Evolutionary conservation across 2,888 invertebrate genomes (phyloP).

Genomic region (Ophioninae sp.): DNA sequence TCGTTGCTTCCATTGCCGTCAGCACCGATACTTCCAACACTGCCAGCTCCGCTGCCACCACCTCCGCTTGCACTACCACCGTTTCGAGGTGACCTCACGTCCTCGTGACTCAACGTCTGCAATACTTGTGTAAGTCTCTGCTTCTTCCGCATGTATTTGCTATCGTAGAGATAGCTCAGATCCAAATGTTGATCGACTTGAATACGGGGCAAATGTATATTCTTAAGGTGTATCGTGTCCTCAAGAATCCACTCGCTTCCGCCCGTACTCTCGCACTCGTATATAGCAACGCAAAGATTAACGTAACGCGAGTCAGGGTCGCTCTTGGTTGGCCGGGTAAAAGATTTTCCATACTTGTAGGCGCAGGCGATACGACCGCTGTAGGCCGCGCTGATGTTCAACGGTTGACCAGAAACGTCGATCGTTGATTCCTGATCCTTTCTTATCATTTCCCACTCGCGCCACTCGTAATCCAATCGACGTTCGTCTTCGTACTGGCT

Average conservation of each 20-base stretch:
- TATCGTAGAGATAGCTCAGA: constrained; percentile 91
- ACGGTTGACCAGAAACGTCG: constrained; percentile 90
- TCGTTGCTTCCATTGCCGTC: constrained; percentile 21
- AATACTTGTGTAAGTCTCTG: constrained; percentile 91
- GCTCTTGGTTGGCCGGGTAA: constrained; percentile 89
- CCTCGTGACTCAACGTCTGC: constrained; percentile 91
- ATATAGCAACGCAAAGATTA: constrained; percentile 96
- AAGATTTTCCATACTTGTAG: constrained; percentile 95
- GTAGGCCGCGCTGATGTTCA: constrained; percentile 98
- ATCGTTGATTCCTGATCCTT: constrained; percentile 86
- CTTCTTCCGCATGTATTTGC: constrained; percentile 90
- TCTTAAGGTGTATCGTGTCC: constrained; percentile 96
- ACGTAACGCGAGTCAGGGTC: constrained; percentile 92
- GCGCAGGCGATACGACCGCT: constrained; percentile 98
- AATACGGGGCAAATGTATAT: constrained; percentile 93
- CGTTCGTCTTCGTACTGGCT: constrained; percentile 55
- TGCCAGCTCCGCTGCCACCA: neutral
- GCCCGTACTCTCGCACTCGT: constrained; percentile 99
- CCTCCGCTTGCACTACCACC: neutral
- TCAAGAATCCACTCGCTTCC: constrained; percentile 97
- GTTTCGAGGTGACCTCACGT: constrained; percentile 83
- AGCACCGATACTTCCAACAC: neutral
- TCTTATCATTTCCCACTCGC: constrained; percentile 94
- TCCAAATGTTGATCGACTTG: constrained; percentile 92
- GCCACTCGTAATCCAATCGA: constrained; percentile 87